These are phyloP conservation scores for Anarhynchus alexandrinus DNA, from an alignment of 2,113 vertebrate genomes.

Conservation along the genomic window DNA sequence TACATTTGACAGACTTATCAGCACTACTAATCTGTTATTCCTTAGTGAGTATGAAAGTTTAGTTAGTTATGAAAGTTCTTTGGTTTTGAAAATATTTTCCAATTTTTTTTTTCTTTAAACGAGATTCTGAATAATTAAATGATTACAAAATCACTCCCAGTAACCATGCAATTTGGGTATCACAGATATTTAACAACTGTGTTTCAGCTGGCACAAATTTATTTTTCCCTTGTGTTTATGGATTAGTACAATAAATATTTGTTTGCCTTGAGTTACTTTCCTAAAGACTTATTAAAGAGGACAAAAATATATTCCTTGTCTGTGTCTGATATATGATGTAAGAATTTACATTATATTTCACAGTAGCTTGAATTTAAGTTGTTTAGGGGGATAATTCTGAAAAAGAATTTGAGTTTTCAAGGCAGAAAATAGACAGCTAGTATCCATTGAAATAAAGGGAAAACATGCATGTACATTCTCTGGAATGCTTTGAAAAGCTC, in stretches of 20 bases:
- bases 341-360: neutral
- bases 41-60: neutral
- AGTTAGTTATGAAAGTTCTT: neutral
- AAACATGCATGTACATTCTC: neutral
- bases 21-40: slow-evolving; percentile 1
- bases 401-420: neutral
- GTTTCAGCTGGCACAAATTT: neutral
- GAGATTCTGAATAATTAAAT: too few species aligned
- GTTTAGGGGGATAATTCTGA: neutral
- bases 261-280: neutral
- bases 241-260: neutral
- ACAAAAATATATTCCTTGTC: neutral
- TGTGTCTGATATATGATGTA: neutral
- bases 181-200: neutral
- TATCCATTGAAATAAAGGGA: neutral
- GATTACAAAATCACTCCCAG: neutral
- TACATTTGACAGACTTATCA: neutral
- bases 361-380: neutral
- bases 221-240: neutral
- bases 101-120: neutral
- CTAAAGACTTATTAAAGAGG: neutral
- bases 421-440: neutral
- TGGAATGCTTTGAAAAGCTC: neutral
- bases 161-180: neutral
- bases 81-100: neutral